These are phyloP conservation scores for Thymelicus lineola DNA, from an alignment of 2,888 invertebrate species.

Conservation along the genomic window DNA sequence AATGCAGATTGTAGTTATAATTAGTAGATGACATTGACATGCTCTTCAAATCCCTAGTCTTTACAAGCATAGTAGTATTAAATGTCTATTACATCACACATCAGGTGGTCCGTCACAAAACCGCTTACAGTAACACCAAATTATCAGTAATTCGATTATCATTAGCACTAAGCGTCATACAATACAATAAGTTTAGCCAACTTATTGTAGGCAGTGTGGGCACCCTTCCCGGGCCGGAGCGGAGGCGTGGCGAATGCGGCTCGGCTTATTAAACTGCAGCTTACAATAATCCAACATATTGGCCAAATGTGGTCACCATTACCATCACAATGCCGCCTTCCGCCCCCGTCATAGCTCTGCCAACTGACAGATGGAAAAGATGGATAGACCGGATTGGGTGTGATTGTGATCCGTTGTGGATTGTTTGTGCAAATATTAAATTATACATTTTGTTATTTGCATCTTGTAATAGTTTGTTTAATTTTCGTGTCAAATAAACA, in stretches of 20 bases:
- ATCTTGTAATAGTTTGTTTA: neutral
- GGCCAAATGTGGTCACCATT: conserved; percentile 50
- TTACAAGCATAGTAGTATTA: too few species aligned
- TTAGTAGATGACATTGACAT: too few species aligned
- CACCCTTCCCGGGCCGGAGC: conserved; percentile 26
- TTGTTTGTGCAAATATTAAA: conserved; percentile 13
- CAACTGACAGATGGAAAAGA: conserved; percentile 42
- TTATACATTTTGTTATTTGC: conserved; percentile 5
- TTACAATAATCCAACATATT: conserved; percentile 30
- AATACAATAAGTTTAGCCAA: neutral
- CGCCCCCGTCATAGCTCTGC: conserved; percentile 24
- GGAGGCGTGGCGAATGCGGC: conserved; percentile 54
- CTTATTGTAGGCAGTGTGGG: neutral
- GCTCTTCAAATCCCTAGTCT: too few species aligned
- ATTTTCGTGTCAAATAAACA: too few species aligned
- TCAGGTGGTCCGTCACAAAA: too few species aligned
- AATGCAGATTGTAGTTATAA: too few species aligned
- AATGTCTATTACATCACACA: too few species aligned
- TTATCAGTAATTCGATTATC: conserved; percentile 29
- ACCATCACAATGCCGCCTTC: conserved; percentile 52
- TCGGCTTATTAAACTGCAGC: conserved; percentile 37
- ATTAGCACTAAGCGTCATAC: conserved; percentile 27
- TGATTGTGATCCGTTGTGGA: conserved; percentile 18
- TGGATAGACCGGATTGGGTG: conserved; percentile 25
- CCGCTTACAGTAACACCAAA: neutral